A percentile compares a stretch with the other conserved stretches of the same genome.
Evolutionary conservation across 2,113 vertebrate genomes (phyloP).

Genomic region (Eurystomus gularis): DNA sequence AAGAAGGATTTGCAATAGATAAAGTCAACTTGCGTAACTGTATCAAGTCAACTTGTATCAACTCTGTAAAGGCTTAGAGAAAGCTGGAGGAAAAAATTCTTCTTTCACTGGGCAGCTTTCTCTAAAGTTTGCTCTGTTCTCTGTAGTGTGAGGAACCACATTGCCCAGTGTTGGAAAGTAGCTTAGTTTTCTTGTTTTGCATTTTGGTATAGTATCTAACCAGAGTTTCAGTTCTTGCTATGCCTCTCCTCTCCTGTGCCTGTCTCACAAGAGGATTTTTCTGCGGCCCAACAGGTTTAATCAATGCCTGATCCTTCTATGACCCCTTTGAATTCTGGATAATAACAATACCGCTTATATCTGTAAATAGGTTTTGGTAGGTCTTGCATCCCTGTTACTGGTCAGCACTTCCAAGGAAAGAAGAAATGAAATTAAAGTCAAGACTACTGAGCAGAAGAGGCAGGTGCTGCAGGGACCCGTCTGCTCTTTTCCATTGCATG

Average conservation of each 20-base stretch:
- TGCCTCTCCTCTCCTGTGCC: background rate
- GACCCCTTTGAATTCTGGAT: background rate
- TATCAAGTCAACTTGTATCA: constrained; percentile 5
- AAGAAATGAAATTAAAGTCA: background rate
- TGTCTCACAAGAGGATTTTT: background rate
- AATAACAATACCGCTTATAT: background rate
- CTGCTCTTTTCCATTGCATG: too few relatives aligned
- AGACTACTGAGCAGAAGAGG: background rate
- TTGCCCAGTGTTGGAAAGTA: background rate
- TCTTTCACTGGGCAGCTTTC: background rate
- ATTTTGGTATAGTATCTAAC: too few relatives aligned
- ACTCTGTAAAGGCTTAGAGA: background rate
- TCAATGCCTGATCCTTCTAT: background rate
- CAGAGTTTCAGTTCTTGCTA: background rate
- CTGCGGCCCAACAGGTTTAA: background rate
- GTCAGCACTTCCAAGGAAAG: background rate
- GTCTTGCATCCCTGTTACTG: background rate
- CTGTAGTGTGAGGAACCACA: background rate
- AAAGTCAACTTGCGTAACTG: background rate
- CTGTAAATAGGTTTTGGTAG: background rate
- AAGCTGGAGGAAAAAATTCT: background rate
- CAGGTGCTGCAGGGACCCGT: background rate
- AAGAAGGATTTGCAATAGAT: constrained; percentile 28
- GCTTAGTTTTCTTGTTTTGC: background rate
- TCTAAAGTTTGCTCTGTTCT: background rate